Evolutionary conservation across 2,888 invertebrate genomes (phyloP).

Genomic region (Mimas tiliae): DNA sequence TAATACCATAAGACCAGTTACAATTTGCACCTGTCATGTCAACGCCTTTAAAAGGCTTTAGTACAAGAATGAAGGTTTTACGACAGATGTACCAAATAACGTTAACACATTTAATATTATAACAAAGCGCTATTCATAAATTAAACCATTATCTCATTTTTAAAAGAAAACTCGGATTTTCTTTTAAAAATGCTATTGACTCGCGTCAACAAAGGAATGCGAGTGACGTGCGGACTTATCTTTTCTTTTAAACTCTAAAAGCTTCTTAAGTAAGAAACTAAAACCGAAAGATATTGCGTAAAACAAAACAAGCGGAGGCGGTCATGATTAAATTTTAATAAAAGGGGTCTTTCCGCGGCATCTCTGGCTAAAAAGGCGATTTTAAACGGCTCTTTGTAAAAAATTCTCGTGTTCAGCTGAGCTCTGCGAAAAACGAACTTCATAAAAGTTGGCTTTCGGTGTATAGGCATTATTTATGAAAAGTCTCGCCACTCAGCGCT

Average conservation of each 20-base stretch:
- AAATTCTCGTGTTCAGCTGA: constrained; percentile 30
- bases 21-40: constrained; percentile 34
- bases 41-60: constrained; percentile 30
- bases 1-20: constrained; percentile 30
- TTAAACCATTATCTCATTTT: not conserved
- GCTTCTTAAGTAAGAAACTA: constrained; percentile 26
- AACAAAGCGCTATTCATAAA: not conserved
- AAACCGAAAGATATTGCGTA: constrained; percentile 31
- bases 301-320: constrained; percentile 37
- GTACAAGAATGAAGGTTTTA: not conserved
- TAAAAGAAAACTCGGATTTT: not conserved
- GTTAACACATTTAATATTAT: too few relatives aligned
- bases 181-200: too few relatives aligned
- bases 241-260: constrained; percentile 34
- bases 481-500: constrained; percentile 3
- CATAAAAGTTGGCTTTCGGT: constrained; percentile 23
- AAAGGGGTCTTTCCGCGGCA: constrained; percentile 32
- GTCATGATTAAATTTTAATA: constrained; percentile 50
- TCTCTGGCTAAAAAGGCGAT: constrained; percentile 18
- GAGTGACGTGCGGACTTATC: constrained; percentile 23
- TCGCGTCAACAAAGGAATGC: not conserved
- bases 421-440: constrained; percentile 16
- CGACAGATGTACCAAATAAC: not conserved
- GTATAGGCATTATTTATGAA: constrained; percentile 27
- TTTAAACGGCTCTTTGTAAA: constrained; percentile 28